Evolutionary conservation across 2,113 vertebrate genomes (phyloP), one percentile per base, ranked within the genome.

Genomic region (Chunga burmeisteri): DNA sequence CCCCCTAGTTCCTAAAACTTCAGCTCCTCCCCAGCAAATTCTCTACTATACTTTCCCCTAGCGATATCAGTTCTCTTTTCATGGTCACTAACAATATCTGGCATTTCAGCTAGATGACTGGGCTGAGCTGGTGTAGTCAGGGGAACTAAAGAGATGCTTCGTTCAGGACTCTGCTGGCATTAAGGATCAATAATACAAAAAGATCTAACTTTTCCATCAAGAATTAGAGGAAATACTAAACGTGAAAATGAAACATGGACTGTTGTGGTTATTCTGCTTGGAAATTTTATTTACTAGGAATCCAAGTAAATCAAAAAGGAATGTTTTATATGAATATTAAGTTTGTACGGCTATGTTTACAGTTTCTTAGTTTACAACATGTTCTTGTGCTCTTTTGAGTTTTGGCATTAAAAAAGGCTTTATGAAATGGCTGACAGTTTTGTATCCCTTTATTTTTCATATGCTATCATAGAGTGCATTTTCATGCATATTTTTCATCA

Each of bases 241-340:
- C 52, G 53, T 75, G 59, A 72, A 72, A 87, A 94, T 42, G 81
- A 94, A 93, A 94, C 78, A 80, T 52, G 74, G 96, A 96, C 97
- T 94, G 83, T 79, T 97, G 97, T 29, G 90, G 86, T 96, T 83
- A 44, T 89, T 90, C 86, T 58, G 81, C 97, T 93, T 55, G 81
- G 93, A 94, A 97, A 95, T 92, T 59, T 77, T 95, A 93, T 96
- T 97, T 93, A 80, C 94, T 94, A 68, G 96, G 96, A 98, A 97
- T 96, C 68, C 25, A 70, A 97, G 96, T 94, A 94, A 96, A 98
- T 89, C 92, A 95, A 98, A 97, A 97, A 94, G 49, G 91, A 97
- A 92, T 81, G 82, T 68, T 98, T 93, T 94, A 62, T 50, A 90
- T 17, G 40, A 90, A n/a, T 23, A 22, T 30, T 79, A 46, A 62